These are phyloP conservation scores for Spermophilus dauricus DNA, from an alignment of 2,113 vertebrate species.

Conservation along the genomic window DNA sequence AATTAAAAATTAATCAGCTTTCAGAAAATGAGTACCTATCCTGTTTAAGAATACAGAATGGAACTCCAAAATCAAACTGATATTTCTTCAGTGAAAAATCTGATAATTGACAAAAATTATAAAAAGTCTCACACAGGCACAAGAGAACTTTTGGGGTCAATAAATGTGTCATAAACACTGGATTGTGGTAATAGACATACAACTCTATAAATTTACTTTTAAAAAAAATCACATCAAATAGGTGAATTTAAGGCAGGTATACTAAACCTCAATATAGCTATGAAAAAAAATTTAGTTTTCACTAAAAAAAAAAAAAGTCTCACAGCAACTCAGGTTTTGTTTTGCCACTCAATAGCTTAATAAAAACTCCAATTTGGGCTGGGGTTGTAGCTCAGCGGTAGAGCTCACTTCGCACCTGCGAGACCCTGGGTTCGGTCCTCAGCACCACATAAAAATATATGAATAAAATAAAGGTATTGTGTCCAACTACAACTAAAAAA, in stretches of 20 bases:
- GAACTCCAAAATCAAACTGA: background rate
- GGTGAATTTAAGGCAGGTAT: background rate
- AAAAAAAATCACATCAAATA: background rate
- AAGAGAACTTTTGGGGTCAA: background rate
- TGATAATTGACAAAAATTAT: constrained; percentile 41
- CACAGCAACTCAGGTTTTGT: background rate
- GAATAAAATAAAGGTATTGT: no score
- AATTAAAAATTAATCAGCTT: background rate
- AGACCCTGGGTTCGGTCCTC: no score
- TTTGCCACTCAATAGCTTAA: background rate
- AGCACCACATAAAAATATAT: no score
- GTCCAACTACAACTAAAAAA: no score
- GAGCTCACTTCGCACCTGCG: no score
- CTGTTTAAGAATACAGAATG: background rate
- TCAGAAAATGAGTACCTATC: background rate
- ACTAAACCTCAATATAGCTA: background rate
- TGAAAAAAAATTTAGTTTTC: background rate
- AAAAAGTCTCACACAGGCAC: background rate
- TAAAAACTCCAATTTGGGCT: no score
- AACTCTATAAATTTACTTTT: background rate
- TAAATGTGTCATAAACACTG: background rate
- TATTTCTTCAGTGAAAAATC: background rate
- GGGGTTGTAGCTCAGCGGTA: no score
- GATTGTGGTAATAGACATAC: background rate
- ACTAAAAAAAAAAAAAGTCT: background rate